Evolutionary conservation across 1,140 invertebrate genomes (phyloP).

Genomic region (Stegodyphus dumicola): DNA sequence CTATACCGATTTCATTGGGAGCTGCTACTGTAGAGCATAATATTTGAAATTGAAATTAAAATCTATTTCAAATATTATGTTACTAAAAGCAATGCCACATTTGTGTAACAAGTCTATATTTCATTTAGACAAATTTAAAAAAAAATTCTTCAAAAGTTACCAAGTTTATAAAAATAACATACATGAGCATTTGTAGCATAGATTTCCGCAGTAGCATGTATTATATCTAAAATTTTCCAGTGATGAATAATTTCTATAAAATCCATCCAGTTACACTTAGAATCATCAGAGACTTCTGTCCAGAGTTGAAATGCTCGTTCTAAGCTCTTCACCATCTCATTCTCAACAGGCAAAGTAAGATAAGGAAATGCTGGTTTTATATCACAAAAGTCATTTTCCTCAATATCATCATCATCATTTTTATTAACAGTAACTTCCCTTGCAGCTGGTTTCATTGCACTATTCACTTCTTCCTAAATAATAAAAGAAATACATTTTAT

Average conservation of each 20-base stretch:
- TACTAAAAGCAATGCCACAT: no score
- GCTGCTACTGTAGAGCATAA: no score
- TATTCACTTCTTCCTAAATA: background rate
- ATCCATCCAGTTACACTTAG: background rate
- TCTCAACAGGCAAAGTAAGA: background rate
- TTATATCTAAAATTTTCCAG: background rate
- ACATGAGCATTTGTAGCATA: background rate
- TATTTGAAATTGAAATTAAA: no score
- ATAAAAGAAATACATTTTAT: background rate
- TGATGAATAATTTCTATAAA: background rate
- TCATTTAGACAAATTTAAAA: background rate
- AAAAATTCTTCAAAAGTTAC: background rate
- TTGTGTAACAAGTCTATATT: no score
- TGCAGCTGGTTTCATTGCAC: background rate
- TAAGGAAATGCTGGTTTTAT: background rate
- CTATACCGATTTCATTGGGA: no score
- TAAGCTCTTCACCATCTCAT: background rate
- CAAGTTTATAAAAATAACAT: background rate
- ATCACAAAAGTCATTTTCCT: background rate
- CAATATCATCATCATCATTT: background rate
- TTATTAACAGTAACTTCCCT: background rate
- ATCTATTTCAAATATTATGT: no score
- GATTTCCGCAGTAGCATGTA: background rate
- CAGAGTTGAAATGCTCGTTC: background rate
- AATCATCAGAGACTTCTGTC: background rate